Evolutionary conservation across 1,140 invertebrate species (phyloP), one percentile per base, ranked within the genome.

Genomic region (Oreohelix idahoensis): DNA sequence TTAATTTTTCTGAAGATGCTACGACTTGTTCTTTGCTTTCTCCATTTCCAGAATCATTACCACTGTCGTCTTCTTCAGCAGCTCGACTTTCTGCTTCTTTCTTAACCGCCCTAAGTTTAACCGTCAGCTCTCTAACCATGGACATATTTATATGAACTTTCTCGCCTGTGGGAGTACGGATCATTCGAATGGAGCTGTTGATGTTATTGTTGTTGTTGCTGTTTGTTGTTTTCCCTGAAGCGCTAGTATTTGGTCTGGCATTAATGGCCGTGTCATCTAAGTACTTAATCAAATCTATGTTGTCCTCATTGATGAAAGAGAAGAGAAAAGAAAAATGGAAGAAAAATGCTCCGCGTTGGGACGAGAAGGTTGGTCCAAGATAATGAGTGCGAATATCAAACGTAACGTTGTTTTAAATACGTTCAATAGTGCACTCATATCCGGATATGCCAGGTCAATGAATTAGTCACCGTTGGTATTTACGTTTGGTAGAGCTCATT

Each of bases 311-410:
- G n/a, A n/a, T 26, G 35, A 42, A 15, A 45, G 29, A 69, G 4
- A 20, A 35, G 53, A 87, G 0, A 80, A 87, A 85, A 86, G 35
- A 23, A 87, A 38, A 20, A 84, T 32, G n/a, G n/a, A n/a, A n/a
- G 11, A 83, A 81, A 20, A 83, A 36, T 0, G 39, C 73, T 26
- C 74, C 45, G 76, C 81, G 84, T n/a, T 82, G 36, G 36, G 80
- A 45, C 29, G 85, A 84, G 42, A 80, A 85, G 13, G 51, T 58
- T 26, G 84, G 79, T 29, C 58, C 58, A 10, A 78, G 20, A 63
- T 83, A 84, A 13, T 1, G 26, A 74, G 84, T 83, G n/a, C n/a
- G n/a, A n/a, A n/a, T n/a, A n/a, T n/a, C n/a, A n/a, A n/a, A n/a
- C n/a, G n/a, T n/a, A n/a, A n/a, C n/a, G n/a, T n/a, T n/a, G n/a